Conservation (phyloP, 2,113 vertebrate genomes). For the Thamnophis sirtalis region DNA sequence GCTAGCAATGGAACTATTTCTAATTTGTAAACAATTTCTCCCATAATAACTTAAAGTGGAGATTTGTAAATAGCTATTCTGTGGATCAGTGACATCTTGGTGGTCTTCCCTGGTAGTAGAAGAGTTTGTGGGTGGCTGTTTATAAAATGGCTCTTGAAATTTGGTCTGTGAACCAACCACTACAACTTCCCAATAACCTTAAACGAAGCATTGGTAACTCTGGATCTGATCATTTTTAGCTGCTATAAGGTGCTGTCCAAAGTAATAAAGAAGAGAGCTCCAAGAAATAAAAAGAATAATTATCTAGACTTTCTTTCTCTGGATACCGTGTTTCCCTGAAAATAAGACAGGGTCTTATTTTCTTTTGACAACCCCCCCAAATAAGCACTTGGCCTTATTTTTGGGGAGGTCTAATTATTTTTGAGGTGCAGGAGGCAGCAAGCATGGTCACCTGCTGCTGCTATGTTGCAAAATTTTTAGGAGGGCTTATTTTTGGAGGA, state of each 20-base stretch:
- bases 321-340: too few species aligned
- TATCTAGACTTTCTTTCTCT: too few species aligned
- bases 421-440: too few species aligned
- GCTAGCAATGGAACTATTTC: background rate
- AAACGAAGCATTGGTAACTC: background rate
- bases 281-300: too few species aligned
- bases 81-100: background rate
- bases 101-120: background rate
- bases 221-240: background rate
- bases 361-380: too few species aligned
- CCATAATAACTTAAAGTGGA: background rate
- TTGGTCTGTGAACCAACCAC: background rate
- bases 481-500: too few species aligned
- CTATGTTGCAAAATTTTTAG: too few species aligned
- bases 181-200: background rate
- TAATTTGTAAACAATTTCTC: background rate
- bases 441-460: too few species aligned
- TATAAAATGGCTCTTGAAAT: background rate
- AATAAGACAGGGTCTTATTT: too few species aligned
- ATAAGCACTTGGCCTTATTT: too few species aligned
- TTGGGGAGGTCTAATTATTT: too few species aligned
- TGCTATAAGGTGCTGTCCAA: background rate
- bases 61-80: background rate
- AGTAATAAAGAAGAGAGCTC: too few species aligned
- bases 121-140: background rate